These are phyloP conservation scores for Pseudocheirus occidentalis DNA, from an alignment of 2,797 vertebrate genomes.

Conservation along the genomic window DNA sequence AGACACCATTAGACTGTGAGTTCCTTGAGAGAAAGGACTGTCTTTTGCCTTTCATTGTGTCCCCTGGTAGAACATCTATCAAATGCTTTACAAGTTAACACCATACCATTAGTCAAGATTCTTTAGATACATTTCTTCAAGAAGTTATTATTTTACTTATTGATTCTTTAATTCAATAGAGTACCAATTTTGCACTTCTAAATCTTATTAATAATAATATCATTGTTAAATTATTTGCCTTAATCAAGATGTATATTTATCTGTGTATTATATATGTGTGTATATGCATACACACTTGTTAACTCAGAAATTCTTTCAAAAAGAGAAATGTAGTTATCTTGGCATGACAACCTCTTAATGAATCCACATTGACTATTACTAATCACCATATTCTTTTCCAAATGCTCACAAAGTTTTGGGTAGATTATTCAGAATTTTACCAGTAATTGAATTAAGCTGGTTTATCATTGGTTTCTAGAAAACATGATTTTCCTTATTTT, in stretches of 20 bases:
- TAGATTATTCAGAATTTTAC: conserved; percentile 15
- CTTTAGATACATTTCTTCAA: background rate
- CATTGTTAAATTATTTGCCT: background rate
- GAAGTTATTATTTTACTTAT: background rate
- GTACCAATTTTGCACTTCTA: background rate
- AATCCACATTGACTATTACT: background rate
- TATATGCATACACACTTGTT: background rate
- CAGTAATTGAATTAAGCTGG: background rate
- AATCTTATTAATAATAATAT: background rate
- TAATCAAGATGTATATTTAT: background rate
- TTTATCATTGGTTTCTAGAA: background rate
- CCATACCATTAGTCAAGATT: conserved; percentile 16
- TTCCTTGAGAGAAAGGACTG: background rate
- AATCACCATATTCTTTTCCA: conserved; percentile 29
- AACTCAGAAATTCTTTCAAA: background rate
- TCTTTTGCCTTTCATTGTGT: background rate
- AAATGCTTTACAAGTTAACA: background rate
- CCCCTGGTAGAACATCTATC: background rate
- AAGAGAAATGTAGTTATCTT: background rate
- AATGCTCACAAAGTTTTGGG: conserved; percentile 6
- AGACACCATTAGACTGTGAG: background rate
- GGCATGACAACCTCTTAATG: background rate
- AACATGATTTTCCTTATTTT: conserved; percentile 33
- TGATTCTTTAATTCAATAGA: background rate
- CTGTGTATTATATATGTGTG: no score